phyloP scores from a whole-genome alignment of 2,113 vertebrate species.

The Bos indicus region DNA sequence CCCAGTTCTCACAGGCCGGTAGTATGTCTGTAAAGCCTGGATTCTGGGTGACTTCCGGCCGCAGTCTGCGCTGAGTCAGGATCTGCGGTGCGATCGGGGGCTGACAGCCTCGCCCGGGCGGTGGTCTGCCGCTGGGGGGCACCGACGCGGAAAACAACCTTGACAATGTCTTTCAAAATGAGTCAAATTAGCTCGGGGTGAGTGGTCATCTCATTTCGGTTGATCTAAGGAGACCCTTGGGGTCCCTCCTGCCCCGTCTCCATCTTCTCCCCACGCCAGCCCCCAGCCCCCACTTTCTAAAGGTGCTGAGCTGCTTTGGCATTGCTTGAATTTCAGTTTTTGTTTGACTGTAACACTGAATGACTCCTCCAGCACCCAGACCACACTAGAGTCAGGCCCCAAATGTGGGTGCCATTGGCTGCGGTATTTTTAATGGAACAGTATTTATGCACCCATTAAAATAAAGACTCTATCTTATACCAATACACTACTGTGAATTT shows the following conservation, averaged over 20 bases:
- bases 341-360: background rate
- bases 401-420: background rate
- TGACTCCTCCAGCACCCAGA: too few relatives aligned
- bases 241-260: too few relatives aligned
- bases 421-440: background rate
- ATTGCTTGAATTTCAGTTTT: background rate
- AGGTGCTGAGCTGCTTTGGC: background rate
- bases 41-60: background rate
- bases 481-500: background rate
- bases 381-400: background rate
- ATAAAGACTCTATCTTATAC: background rate
- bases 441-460: background rate
- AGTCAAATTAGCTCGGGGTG: too few relatives aligned
- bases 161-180: background rate
- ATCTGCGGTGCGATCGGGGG: fast-evolving
- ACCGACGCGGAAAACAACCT: fast-evolving
- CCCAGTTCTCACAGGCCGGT: fast-evolving
- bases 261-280: background rate
- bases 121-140: fast-evolving
- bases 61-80: background rate
- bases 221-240: background rate
- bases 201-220: fast-evolving
- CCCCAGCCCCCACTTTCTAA: background rate
- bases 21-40: background rate
- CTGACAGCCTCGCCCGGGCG: too few relatives aligned